These are phyloP conservation scores for Muscina levida DNA, from an alignment of 2,888 invertebrate genomes.

Conservation along the genomic window DNA sequence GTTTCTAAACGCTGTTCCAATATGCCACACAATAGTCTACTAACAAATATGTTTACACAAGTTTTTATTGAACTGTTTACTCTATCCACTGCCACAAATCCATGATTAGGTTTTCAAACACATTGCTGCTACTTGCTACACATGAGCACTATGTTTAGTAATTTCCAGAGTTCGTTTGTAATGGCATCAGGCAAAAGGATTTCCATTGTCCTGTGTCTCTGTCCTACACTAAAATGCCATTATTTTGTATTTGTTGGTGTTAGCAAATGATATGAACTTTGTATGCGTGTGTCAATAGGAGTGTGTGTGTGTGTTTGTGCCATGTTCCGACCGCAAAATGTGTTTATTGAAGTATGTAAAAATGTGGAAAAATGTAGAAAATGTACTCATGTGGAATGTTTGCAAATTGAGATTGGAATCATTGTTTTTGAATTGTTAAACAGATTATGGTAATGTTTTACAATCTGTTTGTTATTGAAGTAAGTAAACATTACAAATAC, in stretches of 20 bases:
- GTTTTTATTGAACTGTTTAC: constrained; percentile 60
- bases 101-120: background rate
- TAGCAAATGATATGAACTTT: constrained; percentile 61
- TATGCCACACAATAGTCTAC: background rate
- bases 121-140: background rate
- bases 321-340: constrained; percentile 50
- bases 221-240: background rate
- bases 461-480: constrained; percentile 29
- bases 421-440: constrained; percentile 66
- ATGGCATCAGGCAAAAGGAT: constrained; percentile 28
- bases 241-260: background rate
- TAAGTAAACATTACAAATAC: constrained; percentile 8
- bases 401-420: constrained; percentile 66
- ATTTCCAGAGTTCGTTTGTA: constrained; percentile 3
- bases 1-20: background rate
- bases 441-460: constrained; percentile 60
- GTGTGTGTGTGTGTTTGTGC: background rate
- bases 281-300: constrained; percentile 28
- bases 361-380: constrained; percentile 63
- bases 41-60: constrained; percentile 15
- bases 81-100: background rate
- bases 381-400: constrained; percentile 66
- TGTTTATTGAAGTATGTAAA: constrained; percentile 65
- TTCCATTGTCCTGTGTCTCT: constrained; percentile 58
- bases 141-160: background rate